Evolutionary conservation across 23 tunicate genomes (phyloP).

Genomic region (Oikopleura vanhoeffeni): DNA sequence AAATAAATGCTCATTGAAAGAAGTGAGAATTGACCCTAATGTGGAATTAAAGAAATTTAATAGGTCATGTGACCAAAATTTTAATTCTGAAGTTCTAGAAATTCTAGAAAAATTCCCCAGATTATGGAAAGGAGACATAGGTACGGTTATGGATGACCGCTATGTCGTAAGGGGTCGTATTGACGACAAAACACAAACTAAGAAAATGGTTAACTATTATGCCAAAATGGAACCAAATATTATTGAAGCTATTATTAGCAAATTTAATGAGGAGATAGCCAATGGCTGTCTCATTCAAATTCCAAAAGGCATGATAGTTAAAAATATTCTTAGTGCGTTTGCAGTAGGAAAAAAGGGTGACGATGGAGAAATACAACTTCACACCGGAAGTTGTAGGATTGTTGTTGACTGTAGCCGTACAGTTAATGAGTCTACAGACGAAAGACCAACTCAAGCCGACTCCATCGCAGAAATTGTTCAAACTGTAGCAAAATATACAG

Average conservation of each 20-base stretch:
- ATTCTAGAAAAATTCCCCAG: not conserved
- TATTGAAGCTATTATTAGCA: not conserved
- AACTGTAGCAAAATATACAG: not conserved
- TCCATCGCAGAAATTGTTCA: not conserved
- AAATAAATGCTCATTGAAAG: no score
- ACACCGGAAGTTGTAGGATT: not conserved
- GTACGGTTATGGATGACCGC: not conserved
- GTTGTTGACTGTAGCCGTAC: not conserved
- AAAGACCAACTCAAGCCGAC: not conserved
- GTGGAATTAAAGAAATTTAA: no score
- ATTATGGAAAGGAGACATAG: not conserved
- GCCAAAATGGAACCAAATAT: not conserved
- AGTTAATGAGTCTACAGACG: not conserved
- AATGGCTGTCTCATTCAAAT: not conserved
- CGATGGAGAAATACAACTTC: not conserved
- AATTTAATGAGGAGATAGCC: not conserved
- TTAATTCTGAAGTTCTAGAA: no score
- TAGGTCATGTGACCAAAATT: no score
- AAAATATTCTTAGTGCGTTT: not conserved
- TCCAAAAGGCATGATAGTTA: not conserved
- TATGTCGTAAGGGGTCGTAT: not conserved
- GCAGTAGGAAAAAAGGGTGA: not conserved
- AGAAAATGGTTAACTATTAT: not conserved
- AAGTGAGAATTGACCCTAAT: no score
- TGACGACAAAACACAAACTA: not conserved